Percentiles rank a stretch among this genome's conserved stretches.
Conservation (phyloP, 2,797 vertebrate species). For the Stomatorhinus walkeri region DNA sequence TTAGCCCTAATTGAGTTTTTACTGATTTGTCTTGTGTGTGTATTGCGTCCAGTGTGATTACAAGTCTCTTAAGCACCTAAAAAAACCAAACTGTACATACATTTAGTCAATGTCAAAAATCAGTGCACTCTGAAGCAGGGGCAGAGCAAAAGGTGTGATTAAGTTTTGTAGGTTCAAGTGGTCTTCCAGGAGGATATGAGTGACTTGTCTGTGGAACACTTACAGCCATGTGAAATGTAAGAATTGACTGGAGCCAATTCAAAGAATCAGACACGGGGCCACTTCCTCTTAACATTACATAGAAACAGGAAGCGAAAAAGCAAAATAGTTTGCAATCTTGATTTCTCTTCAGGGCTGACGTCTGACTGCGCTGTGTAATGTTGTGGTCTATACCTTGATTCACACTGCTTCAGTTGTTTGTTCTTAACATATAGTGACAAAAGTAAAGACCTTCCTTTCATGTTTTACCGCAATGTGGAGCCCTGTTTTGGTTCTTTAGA, state of each 20-base stretch:
- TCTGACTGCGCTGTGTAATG: not conserved
- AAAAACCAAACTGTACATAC: not conserved
- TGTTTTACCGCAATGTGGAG: not conserved
- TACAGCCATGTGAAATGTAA: not conserved
- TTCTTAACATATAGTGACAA: not conserved
- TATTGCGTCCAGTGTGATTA: not conserved
- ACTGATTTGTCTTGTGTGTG: not conserved
- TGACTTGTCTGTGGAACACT: not conserved
- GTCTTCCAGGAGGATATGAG: not conserved
- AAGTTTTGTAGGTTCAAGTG: not conserved
- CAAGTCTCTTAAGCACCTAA: not conserved
- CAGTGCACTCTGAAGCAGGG: not conserved
- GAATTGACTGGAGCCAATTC: not conserved
- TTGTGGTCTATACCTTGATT: not conserved
- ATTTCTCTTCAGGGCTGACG: not conserved
- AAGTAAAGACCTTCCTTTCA: not conserved
- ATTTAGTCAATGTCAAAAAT: not conserved
- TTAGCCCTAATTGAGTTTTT: not conserved
- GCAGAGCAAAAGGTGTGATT: not conserved
- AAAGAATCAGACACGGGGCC: not conserved
- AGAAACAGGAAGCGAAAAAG: not conserved
- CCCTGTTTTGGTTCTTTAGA: not conserved
- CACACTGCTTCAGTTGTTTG: not conserved
- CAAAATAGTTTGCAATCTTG: not conserved
- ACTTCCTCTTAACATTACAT: not conserved